Evolutionary conservation across 2,888 invertebrate genomes (phyloP), one percentile per base, ranked within the genome.

Genomic region (Eupithecia subumbrata): DNA sequence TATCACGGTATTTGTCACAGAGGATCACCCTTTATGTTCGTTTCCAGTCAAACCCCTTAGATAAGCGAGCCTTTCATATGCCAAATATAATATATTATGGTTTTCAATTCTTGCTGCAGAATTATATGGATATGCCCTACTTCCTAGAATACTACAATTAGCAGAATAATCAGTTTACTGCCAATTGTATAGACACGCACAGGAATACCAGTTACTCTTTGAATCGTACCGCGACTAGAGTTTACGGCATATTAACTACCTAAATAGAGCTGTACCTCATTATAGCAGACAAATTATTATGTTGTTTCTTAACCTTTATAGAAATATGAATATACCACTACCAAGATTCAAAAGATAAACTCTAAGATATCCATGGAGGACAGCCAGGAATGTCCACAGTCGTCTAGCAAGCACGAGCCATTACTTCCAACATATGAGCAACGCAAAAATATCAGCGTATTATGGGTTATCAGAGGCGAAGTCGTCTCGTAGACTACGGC

Each of bases 1-100:
- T 94, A 94, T 94, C 95, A 94, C 93, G 89, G 92, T 94, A 95
- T 95, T 95, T 95, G 95, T 95, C 95, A 95, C 94, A 94, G 93
- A 94, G 94, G 95, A 95, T 95, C 95, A 95, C 95, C 95, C 95
- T 95, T 95, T 95, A 94, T 94, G 95, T 94, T 95, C 94, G 93
- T 93, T 94, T 93, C 93, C 94, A 94, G 94, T 93, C 95, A 95
- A 95, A 95, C 95, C 95, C 95, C 94, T 94, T 94, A 94, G 95
- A 95, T 95, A 95, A 94, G 94, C 94, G 94, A 91, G 95, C 94
- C 94, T 95, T 95, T 95, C 94, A 95, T 95, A 95, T 94, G 95
- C 93, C 95, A 94, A 95, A 95, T 95, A 95, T 95, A 94, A 95
- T 94, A 95, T 95, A 95, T 95, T 94, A 94, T 94, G 93, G 92